These are phyloP conservation scores for Ennomos erosarius DNA, from an alignment of 2,888 invertebrate genomes.

Conservation along the genomic window DNA sequence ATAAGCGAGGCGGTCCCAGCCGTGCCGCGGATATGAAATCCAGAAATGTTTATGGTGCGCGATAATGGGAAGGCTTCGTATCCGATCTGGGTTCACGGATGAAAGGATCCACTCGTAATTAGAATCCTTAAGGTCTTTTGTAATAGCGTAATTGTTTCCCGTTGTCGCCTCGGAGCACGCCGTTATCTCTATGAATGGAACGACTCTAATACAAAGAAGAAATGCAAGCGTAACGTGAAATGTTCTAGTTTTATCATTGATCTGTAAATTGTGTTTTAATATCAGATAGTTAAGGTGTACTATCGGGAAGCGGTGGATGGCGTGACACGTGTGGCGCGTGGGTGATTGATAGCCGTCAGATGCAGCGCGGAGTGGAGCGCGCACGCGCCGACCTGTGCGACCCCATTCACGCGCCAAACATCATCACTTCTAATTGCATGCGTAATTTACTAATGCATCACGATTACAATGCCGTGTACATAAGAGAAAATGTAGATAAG, in stretches of 20 bases:
- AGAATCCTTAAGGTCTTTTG: conserved; percentile 78
- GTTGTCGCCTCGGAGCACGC: conserved; percentile 70
- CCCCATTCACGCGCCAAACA: conserved; percentile 70
- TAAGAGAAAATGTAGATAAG: conserved; percentile 48
- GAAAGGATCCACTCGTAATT: conserved; percentile 75
- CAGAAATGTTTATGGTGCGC: conserved; percentile 80
- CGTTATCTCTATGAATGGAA: conserved; percentile 75
- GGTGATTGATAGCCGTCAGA: conserved; percentile 76
- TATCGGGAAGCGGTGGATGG: conserved; percentile 35
- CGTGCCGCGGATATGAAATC: conserved; percentile 82
- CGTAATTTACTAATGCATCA: conserved; percentile 71
- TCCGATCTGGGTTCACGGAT: conserved; percentile 76
- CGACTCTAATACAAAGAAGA: conserved; percentile 70
- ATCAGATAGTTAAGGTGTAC: conserved; percentile 48
- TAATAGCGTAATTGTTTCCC: conserved; percentile 79
- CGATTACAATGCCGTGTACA: conserved; percentile 34
- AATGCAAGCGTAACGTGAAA: conserved; percentile 58
- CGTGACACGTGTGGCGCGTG: conserved; percentile 54
- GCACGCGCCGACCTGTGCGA: conserved; percentile 65
- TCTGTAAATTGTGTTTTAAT: conserved; percentile 59
- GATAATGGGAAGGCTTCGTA: conserved; percentile 76
- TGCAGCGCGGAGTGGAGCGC: conserved; percentile 54
- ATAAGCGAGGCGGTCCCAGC: conserved; percentile 76
- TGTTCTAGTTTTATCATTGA: conserved; percentile 52
- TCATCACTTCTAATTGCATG: conserved; percentile 73